Conservation (phyloP, 1,140 invertebrate genomes). For the Neodiprion virginianus region DNA sequence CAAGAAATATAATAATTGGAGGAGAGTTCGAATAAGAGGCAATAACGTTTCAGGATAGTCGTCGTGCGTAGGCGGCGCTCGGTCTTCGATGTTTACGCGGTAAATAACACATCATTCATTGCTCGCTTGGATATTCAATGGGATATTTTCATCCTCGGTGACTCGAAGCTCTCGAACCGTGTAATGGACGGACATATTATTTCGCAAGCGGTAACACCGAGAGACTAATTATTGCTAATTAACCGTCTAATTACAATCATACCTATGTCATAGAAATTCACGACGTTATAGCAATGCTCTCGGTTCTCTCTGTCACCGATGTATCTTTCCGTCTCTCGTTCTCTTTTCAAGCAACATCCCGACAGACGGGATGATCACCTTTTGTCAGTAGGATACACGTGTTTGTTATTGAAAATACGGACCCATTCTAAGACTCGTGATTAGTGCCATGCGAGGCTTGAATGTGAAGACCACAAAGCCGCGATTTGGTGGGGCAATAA, state of each 20-base stretch:
- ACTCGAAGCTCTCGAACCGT: too few relatives aligned
- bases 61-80: not conserved
- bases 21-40: slow-evolving; percentile 1
- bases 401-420: too few relatives aligned
- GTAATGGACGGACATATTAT: too few relatives aligned
- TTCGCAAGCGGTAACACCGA: too few relatives aligned
- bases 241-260: not conserved
- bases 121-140: not conserved
- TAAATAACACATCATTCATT: not conserved
- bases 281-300: not conserved
- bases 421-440: too few relatives aligned
- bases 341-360: not conserved
- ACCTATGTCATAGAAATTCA: not conserved
- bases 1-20: not conserved
- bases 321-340: not conserved
- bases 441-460: too few relatives aligned
- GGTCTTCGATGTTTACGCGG: slow-evolving; percentile 16
- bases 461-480: too few relatives aligned
- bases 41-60: too few relatives aligned
- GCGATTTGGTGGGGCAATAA: too few relatives aligned
- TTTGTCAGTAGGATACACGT: too few relatives aligned
- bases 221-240: slow-evolving; percentile 2
- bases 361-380: not conserved
- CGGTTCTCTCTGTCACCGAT: not conserved
- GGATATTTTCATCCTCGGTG: not conserved